Evolutionary conservation across 1,140 invertebrate genomes (phyloP), one percentile per base, ranked within the genome.

Genomic region (Amyelois transitella): DNA sequence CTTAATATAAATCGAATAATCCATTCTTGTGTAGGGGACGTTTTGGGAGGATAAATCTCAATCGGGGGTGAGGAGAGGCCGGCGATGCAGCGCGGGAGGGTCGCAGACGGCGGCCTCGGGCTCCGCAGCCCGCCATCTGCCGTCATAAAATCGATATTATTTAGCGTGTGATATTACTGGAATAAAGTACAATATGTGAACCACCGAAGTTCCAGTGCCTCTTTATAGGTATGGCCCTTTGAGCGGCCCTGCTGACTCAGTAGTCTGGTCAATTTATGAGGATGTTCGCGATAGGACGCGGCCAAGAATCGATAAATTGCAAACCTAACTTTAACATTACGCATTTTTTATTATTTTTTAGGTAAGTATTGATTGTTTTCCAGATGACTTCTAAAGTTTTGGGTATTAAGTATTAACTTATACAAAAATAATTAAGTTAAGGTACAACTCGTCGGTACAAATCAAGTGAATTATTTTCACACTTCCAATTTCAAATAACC

Each of bases 1-100:
- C 81, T 80, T 81, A 86, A 86, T 87, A 86, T 83, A 87, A 87
- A 84, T 84, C 81, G 77, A 75, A 85, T 85, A 85, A 85, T 82
- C 76, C 76, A 78, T 71, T 77, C 56, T 71, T 67, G 75, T 74
- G 69, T 69, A 74, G 80, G 81, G 81, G 73, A 81, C 72, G 64
- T 78, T 84, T 78, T 65, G 69, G 77, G 73, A 69, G 76, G 75
- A 83, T 85, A 81, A 81, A 83, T 82, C 75, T 85, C 69, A 77
- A 85, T 85, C 77, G 78, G 78, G 83, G 83, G 77, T 73, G 78
- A 75, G 68, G 75, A 53, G 73, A 48, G 72, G 59, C 43, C 57
- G 62, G 69, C 63, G 66, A 68, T 71, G 75, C 71, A 71, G 71
- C 59, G 76, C 70, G 81, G 75, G 73, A 72, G 77, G 78, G 75